Base-by-base conservation (phyloP, 2,888 invertebrate genomes). In the Campopleginae sp. region DNA sequence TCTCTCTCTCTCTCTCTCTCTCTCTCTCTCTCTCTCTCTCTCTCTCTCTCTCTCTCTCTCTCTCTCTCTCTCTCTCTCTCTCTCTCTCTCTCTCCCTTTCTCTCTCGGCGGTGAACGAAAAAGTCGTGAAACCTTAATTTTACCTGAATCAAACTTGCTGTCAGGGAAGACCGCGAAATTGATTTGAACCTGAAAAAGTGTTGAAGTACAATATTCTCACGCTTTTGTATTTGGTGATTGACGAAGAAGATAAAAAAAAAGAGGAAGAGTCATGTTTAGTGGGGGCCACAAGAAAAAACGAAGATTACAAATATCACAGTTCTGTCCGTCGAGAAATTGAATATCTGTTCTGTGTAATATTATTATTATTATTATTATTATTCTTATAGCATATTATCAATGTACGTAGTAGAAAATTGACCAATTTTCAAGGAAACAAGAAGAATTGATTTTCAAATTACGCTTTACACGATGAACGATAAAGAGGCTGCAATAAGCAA, bases 131-230 rank as follows among this genome's bases (percentile, higher is more conserved):
- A 89, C 90, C 91, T 90, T 90, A 84, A 88, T 91, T 92, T 93
- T 93, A 93, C 93, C 93, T 93, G 92, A 92, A 92, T 93, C 92
- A 90, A 92, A 90, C 90, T 92, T 93, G 92, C 91, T 90, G 91
- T 93, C 93, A 88, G 92, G 91, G 91, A 91, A 92, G 91, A 92
- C 92, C 90, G 92, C 91, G 91, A 92, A 92, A 92, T 91, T 92
- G 91, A 92, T 92, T 92, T 93, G 93, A 91, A 92, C 92, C 92
- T 93, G 92, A 93, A 93, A 93, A 93, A 92, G 90, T 88, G 91
- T 90, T 88, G 89, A 90, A 90, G 90, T 90, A 91, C 87, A 91
- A 89, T 90, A 88, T 90, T 86, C 68, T 80, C 75, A 46, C 77
- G 61, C 23, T 54, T 74, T 80, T 76, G 61, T 80, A 65, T 72